Conservation (phyloP, 2,888 invertebrate genomes). For the Xestia rhomboidea region DNA sequence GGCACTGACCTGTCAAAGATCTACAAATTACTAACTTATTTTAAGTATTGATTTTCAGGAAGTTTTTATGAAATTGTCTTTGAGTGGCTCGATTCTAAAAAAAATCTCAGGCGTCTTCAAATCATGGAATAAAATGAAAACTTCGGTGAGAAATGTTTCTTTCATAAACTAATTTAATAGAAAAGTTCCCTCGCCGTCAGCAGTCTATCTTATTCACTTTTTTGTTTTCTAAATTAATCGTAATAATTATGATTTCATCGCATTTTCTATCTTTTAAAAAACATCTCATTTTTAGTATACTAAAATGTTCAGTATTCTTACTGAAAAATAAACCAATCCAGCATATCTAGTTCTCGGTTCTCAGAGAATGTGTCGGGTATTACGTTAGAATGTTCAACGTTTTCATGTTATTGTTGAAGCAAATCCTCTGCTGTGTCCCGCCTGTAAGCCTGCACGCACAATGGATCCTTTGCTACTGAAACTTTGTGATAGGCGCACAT, state of each 20-base stretch:
- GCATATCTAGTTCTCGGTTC: constrained; percentile 17
- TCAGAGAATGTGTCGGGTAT: constrained; percentile 55
- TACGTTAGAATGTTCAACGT: constrained; percentile 60
- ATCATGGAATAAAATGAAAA: not conserved
- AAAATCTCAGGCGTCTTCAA: not conserved
- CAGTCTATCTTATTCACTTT: not conserved
- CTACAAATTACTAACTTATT: too few relatives aligned
- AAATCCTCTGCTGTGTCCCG: constrained; percentile 60
- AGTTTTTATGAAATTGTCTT: not conserved
- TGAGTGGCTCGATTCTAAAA: not conserved
- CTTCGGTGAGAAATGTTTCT: not conserved
- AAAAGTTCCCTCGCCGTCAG: not conserved
- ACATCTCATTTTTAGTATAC: too few relatives aligned
- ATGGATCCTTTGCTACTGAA: constrained; percentile 34
- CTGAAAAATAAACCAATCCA: constrained; percentile 20
- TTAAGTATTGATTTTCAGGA: not conserved
- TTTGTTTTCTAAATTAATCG: too few relatives aligned
- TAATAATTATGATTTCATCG: not conserved
- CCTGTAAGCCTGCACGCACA: constrained; percentile 46
- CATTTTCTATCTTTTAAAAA: too few relatives aligned
- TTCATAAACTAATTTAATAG: not conserved
- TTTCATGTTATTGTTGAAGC: constrained; percentile 62
- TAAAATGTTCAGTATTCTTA: not conserved
- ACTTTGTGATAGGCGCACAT: constrained; percentile 8
- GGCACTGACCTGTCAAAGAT: too few relatives aligned